Evolutionary conservation across 2,888 invertebrate species (phyloP).

Genomic region (Apamea anceps): DNA sequence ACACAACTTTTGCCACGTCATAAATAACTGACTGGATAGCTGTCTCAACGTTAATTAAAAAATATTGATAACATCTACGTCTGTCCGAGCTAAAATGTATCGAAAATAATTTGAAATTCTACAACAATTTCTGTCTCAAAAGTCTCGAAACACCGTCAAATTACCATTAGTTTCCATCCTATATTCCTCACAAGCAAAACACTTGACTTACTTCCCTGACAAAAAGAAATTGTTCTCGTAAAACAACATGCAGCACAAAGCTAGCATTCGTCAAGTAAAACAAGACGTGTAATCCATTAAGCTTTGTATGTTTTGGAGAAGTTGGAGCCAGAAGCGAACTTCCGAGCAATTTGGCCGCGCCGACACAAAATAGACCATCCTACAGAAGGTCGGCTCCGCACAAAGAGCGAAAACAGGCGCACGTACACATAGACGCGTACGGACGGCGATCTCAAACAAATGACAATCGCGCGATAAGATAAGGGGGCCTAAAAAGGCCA

Average conservation of each 20-base stretch:
- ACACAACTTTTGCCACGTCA: background rate
- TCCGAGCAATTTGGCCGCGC: conserved; percentile 68
- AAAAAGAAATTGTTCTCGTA: conserved; percentile 53
- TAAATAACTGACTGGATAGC: background rate
- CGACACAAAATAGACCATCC: background rate
- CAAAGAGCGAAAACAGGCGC: background rate
- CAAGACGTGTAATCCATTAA: conserved; percentile 73
- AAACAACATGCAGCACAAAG: conserved; percentile 59
- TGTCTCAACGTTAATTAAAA: background rate
- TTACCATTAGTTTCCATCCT: conserved; percentile 23
- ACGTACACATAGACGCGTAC: background rate
- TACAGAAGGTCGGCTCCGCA: background rate
- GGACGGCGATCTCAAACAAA: too few species aligned
- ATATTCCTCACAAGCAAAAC: conserved; percentile 24
- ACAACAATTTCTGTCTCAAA: too few species aligned
- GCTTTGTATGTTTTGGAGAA: conserved; percentile 68
- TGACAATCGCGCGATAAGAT: too few species aligned
- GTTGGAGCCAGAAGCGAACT: conserved; percentile 66
- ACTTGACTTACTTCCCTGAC: conserved; percentile 42
- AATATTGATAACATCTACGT: background rate
- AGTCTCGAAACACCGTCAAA: background rate
- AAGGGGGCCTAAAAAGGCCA: too few species aligned
- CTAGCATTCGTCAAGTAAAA: conserved; percentile 65
- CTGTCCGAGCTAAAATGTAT: background rate
- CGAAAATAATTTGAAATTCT: background rate